Conservation (phyloP, 2,113 vertebrate species). For the Channa argus region DNA sequence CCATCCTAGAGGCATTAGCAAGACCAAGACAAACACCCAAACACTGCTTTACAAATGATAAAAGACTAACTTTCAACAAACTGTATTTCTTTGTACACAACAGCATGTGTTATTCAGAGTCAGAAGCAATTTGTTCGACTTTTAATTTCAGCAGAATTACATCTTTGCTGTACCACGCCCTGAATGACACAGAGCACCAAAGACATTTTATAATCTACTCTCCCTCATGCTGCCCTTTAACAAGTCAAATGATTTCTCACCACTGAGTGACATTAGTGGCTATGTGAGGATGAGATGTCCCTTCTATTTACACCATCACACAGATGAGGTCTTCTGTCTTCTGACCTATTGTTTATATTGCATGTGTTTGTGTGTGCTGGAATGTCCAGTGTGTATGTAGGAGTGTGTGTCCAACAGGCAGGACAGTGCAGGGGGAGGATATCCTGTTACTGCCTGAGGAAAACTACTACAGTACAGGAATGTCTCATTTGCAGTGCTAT, state of each 20-base stretch:
- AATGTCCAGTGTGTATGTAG: constrained; percentile 17
- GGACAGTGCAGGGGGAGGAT: constrained; percentile 69
- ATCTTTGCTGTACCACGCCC: background rate
- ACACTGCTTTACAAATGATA: background rate
- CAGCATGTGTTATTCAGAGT: too few relatives aligned
- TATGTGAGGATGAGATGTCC: constrained; percentile 28
- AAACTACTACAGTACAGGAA: constrained; percentile 70
- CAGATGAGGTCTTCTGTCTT: constrained; percentile 12
- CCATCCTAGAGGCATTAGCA: background rate
- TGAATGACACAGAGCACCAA: background rate
- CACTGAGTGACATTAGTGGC: constrained; percentile 26
- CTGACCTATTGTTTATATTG: constrained; percentile 1
- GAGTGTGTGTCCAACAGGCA: constrained; percentile 48
- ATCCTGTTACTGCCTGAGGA: constrained; percentile 77
- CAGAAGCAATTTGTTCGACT: background rate
- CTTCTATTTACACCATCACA: constrained; percentile 22
- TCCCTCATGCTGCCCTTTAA: background rate
- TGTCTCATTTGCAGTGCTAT: constrained; percentile 67
- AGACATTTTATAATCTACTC: background rate
- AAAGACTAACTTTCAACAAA: background rate
- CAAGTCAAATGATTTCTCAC: constrained; percentile 29
- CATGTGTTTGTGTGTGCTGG: constrained; percentile 14
- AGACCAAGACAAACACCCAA: background rate
- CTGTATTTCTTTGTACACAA: too few relatives aligned
- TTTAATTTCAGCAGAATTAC: constrained; percentile 2